Evolutionary conservation across 2,888 invertebrate genomes (phyloP), one percentile per base, ranked within the genome.

Genomic region (Conchocele bisecta): DNA sequence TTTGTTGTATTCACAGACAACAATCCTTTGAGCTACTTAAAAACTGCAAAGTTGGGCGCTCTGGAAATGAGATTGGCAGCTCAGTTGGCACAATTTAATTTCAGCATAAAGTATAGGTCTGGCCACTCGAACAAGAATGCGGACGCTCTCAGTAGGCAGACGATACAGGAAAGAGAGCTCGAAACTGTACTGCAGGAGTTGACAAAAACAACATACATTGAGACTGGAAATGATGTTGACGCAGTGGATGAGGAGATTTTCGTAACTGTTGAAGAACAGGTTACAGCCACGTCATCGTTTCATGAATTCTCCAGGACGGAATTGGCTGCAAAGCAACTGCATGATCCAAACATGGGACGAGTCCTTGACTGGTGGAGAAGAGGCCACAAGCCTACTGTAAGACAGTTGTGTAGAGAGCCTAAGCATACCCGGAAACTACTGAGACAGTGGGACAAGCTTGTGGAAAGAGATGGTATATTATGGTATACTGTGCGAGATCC

Each of bases 1-100:
- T 71, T 70, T 56, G 11, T 42, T 48, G 64, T 78, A 11, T 64
- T 51, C 41, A 78, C 74, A 2, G 65, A 75, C 50, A 81, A 78
- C 57, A 78, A 78, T 53, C 66, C 75, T 13, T 53, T 68, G 33
- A 61, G 59, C 37, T 67, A 69, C 54, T 26, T 73, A 11, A 39
- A 71, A 41, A 61, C 76, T 22, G 74, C 75, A 3, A 73, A 65
- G 37, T 29, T 51, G 60, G 75, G 22, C 28, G 60, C 50, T 22
- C 59, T 54, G 31, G 77, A 77, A 42, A 39, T 54, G 56, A 20
- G 71, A 22, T 75, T 74, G 77, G 66, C 37, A 33, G 58, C 73
- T 15, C 65, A 77, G 20, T 35, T 70, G 17, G 66, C 66, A 9
- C 41, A 46, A 28, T 77, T 77, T 31, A 33, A 74, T 22, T 61